Conservation (phyloP, 2,113 vertebrate species). For the Takifugu bimaculatus region DNA sequence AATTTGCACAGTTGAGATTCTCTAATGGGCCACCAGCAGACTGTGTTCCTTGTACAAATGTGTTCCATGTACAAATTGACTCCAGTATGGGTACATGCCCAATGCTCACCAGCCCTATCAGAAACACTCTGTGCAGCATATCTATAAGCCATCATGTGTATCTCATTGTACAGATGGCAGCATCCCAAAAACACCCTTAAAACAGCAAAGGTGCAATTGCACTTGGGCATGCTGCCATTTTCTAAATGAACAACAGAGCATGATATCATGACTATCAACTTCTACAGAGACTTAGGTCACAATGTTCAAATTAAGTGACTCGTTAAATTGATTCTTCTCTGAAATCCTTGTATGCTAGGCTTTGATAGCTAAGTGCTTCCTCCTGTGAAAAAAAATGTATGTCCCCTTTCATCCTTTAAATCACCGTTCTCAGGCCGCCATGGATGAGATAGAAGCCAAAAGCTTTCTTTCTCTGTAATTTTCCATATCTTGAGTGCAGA, state of each 20-base stretch:
- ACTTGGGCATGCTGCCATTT: slow-evolving; percentile 4
- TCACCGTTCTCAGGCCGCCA: slow-evolving; percentile 58
- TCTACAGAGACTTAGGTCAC: neutral
- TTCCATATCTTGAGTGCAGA: slow-evolving; percentile 55
- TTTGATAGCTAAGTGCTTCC: slow-evolving; percentile 35
- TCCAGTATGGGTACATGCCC: neutral
- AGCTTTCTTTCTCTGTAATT: slow-evolving; percentile 66
- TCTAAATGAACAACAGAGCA: slow-evolving; percentile 54
- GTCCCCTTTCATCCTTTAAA: slow-evolving; percentile 57
- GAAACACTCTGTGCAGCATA: slow-evolving; percentile 38
- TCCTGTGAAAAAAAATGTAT: slow-evolving; percentile 56
- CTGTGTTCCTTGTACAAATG: neutral
- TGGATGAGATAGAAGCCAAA: slow-evolving; percentile 61
- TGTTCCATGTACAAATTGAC: too few species aligned
- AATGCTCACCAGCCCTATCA: slow-evolving; percentile 31
- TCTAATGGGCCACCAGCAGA: slow-evolving; percentile 32
- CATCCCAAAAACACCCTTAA: slow-evolving; percentile 31
- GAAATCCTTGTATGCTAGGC: slow-evolving; percentile 5
- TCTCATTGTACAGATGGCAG: slow-evolving; percentile 64
- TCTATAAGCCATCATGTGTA: slow-evolving; percentile 42
- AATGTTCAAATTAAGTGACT: neutral
- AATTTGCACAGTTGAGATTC: slow-evolving; percentile 29
- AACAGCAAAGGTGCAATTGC: too few species aligned
- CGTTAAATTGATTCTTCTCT: slow-evolving; percentile 22
- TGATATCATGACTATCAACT: neutral